Base-by-base conservation (phyloP, 2,888 invertebrate species). In the Callimorpha dominula region DNA sequence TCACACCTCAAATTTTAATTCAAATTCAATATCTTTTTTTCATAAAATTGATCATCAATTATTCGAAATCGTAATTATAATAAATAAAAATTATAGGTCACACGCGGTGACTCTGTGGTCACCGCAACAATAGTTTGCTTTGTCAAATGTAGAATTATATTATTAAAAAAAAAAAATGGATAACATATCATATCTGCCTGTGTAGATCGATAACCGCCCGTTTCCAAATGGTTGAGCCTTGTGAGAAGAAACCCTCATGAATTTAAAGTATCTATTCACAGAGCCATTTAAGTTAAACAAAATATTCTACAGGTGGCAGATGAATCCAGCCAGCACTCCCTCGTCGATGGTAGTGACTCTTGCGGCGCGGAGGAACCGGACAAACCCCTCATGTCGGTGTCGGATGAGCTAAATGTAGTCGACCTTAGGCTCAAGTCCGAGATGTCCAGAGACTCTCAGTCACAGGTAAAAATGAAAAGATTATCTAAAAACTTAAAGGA, bases 391-490 rank as follows among this genome's bases (percentile, higher is more conserved):
- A 87, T 85, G 76, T 86, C 85, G 71, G 85, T 91, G 70, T 75
- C 88, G 20, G 94, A 94, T 66, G 94, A 96, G n/a, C 90, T 96
- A 66, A 94, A 93, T 79, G 97, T 96, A n/a, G 97, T 97, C 74
- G 97, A 97, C 92, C 95, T 97, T 65, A 93, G 97, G 42, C 97
- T 97, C 94, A 97, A 98, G 87, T 95, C 97, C 64, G 96, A 97
- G 88, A 95, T 90, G 78, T 79, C 85, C 71, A 85, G 88, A 80
- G 95, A 88, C 85, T 81, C 85, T 4, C 86, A 88, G 74, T 81
- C 86, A 71, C 91, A 92, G 90, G 94, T 94, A 17, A 12, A 17
- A 52, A 54, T 46, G 43, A 46, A 46, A 46, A 46, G 43, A 46
- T 46, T 46, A 46, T 46, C 17, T 6, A 42, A 20, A n/a, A 14